Conservation (phyloP, 2,888 invertebrate species). For the Dendrolimus houi region DNA sequence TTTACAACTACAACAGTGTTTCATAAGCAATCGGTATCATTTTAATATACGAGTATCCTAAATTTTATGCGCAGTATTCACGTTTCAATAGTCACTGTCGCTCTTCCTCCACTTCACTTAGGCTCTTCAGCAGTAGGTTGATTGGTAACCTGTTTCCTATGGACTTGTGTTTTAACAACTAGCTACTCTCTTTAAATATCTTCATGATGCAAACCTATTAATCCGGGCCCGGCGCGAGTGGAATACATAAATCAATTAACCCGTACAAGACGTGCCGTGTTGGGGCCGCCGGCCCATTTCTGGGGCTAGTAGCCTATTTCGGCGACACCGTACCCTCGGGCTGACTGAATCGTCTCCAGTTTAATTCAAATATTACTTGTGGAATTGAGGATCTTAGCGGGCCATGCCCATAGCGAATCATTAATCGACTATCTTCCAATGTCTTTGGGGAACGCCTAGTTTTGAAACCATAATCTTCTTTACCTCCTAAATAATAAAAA, state of each 20-base stretch:
- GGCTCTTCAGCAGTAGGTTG: no score
- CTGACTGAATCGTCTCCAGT: conserved; percentile 49
- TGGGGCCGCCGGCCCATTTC: conserved; percentile 55
- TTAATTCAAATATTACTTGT: conserved; percentile 71
- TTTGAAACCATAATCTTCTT: no score
- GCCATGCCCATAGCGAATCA: background rate
- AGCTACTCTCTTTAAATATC: background rate
- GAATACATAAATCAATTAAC: conserved; percentile 69
- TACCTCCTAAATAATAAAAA: no score
- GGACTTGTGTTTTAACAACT: background rate
- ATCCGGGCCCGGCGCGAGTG: conserved; percentile 40
- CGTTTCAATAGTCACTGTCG: no score
- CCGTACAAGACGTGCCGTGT: conserved; percentile 57
- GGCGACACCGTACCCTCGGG: conserved; percentile 47
- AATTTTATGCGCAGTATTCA: no score
- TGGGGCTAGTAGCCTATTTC: conserved; percentile 49
- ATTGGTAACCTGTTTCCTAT: background rate
- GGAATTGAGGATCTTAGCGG: conserved; percentile 43
- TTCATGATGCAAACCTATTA: conserved; percentile 43
- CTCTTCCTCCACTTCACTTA: no score
- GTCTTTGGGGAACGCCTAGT: no score
- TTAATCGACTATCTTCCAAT: no score
- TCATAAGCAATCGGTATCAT: no score
- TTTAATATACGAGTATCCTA: no score
- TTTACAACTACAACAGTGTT: no score